Evolutionary conservation across 1,140 invertebrate species (phyloP).

Genomic region (Calliopsis andreniformis): DNA sequence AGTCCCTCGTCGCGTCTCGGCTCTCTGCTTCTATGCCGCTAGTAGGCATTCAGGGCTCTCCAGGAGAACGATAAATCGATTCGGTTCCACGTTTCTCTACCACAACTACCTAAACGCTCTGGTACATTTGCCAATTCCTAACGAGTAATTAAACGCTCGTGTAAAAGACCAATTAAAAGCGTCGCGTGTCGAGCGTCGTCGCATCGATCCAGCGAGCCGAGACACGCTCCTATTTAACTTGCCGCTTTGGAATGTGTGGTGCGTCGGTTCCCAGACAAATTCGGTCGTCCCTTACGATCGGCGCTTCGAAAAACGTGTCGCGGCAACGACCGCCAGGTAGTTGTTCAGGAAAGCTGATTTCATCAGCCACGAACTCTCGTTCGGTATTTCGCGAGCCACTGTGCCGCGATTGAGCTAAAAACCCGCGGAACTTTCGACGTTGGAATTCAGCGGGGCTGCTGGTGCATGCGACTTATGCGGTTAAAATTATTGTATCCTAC

Average conservation of each 20-base stretch:
- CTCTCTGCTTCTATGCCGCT: not conserved
- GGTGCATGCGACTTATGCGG: not conserved
- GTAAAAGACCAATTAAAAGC: slow-evolving; percentile 32
- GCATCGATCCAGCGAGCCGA: slow-evolving; percentile 13
- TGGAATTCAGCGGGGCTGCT: slow-evolving; percentile 11
- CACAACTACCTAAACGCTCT: too few relatives aligned
- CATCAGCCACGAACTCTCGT: too few relatives aligned
- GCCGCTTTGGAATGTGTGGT: not conserved
- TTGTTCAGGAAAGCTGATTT: not conserved
- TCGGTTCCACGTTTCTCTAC: slow-evolving; percentile 1
- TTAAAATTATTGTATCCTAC: slow-evolving; percentile 15
- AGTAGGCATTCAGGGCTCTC: too few relatives aligned
- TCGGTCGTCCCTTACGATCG: not conserved
- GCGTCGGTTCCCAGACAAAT: not conserved
- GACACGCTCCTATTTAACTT: not conserved
- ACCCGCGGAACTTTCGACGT: slow-evolving; percentile 1
- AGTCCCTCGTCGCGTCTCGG: not conserved
- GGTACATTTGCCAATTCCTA: slow-evolving; percentile 15
- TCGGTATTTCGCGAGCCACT: too few relatives aligned
- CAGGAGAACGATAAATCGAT: not conserved
- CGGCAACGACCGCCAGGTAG: slow-evolving; percentile 14
- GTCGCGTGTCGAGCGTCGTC: slow-evolving; percentile 28
- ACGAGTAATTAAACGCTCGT: slow-evolving; percentile 38
- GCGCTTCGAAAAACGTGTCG: not conserved
- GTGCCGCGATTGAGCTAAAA: not conserved